These are phyloP conservation scores for Rhynchonycteris naso DNA, from an alignment of 2,797 vertebrate genomes.

Conservation along the genomic window DNA sequence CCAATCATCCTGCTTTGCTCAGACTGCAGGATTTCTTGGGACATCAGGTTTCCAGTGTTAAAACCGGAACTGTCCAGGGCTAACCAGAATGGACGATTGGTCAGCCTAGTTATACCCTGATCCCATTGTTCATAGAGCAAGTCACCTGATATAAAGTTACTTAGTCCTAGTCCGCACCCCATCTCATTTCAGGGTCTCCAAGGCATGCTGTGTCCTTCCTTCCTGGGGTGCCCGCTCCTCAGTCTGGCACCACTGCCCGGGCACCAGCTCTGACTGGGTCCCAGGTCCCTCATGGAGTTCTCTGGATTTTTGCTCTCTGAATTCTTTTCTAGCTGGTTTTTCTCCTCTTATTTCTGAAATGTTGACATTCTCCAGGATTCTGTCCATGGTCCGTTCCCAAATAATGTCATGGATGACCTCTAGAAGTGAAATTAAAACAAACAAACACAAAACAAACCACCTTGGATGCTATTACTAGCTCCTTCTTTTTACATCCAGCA, in stretches of 20 bases:
- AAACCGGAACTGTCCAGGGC: not conserved
- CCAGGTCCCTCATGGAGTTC: not conserved
- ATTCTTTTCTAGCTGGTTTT: not conserved
- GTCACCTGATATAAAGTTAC: not conserved
- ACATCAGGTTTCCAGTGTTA: not conserved
- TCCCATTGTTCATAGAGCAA: not conserved
- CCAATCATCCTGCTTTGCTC: not conserved
- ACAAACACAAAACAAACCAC: not conserved
- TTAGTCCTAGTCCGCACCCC: not conserved
- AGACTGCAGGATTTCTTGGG: not conserved
- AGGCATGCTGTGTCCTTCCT: not conserved
- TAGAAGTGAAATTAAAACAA: constrained; percentile 33
- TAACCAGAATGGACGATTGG: not conserved
- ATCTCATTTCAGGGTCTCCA: not conserved
- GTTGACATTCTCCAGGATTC: not conserved
- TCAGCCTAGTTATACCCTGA: not conserved
- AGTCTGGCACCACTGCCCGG: not conserved
- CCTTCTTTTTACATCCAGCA: not conserved
- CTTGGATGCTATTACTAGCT: not conserved
- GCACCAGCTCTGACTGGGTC: rapidly evolving
- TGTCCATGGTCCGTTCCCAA: not conserved
- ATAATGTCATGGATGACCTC: not conserved
- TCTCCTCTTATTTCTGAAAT: not conserved
- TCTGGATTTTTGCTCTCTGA: not conserved
- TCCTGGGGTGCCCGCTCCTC: not conserved